Percentiles rank a stretch among this genome's conserved stretches.
Evolutionary conservation across 2,113 vertebrate species (phyloP).

Genomic region (Deroptyus accipitrinus): DNA sequence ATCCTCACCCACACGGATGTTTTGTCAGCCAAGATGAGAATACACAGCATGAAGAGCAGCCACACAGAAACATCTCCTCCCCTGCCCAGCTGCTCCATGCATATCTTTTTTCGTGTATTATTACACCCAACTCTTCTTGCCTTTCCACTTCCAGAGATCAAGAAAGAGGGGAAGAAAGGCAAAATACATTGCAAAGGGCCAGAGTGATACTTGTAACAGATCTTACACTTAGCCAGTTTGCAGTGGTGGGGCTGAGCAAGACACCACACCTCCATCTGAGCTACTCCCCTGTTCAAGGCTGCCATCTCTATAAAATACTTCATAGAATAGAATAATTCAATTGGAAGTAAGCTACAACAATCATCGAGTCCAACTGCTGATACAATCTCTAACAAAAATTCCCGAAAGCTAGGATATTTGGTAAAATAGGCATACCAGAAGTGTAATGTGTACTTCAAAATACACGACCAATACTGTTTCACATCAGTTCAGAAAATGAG

Average conservation of each 20-base stretch:
- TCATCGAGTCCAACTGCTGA: neutral
- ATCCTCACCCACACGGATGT: neutral
- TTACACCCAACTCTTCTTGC: neutral
- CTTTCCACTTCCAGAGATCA: neutral
- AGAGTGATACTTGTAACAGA: neutral
- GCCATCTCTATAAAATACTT: neutral
- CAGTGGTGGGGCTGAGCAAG: neutral
- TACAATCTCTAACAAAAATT: neutral
- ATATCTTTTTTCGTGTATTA: neutral
- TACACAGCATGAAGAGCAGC: neutral
- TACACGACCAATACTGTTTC: neutral
- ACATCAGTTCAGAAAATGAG: neutral
- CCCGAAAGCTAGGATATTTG: neutral
- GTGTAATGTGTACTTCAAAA: neutral
- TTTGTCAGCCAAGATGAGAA: neutral
- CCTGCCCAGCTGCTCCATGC: neutral
- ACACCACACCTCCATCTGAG: no score
- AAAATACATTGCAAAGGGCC: neutral
- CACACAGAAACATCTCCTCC: neutral
- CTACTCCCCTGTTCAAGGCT: neutral
- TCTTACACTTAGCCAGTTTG: neutral
- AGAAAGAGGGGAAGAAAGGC: neutral
- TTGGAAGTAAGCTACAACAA: neutral
- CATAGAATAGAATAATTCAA: neutral
- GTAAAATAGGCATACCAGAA: neutral